Conservation (phyloP, 2,797 vertebrate species). For the Onychomys leucogaster region DNA sequence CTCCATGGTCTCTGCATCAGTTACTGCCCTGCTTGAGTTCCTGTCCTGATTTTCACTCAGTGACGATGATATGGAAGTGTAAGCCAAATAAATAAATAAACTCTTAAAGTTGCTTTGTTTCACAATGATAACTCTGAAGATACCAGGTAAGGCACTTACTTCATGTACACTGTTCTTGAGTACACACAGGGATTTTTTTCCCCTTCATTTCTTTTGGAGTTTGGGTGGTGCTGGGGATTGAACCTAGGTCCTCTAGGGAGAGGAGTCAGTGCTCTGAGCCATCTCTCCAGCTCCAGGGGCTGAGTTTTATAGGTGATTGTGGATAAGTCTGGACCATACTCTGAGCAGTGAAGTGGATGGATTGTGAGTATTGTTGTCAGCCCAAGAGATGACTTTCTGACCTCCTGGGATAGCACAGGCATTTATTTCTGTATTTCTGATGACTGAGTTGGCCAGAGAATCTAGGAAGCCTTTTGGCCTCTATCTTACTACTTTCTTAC, state of each 20-base stretch:
- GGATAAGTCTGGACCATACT: no score
- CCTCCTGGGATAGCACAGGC: background rate
- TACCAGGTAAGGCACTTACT: background rate
- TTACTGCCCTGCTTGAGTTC: background rate
- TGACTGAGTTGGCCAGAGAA: slow-evolving; percentile 20
- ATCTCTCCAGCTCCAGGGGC: no score
- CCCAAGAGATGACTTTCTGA: background rate
- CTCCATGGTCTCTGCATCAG: background rate
- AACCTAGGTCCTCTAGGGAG: no score
- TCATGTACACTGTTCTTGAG: background rate
- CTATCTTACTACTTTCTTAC: slow-evolving; percentile 5
- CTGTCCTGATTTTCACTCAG: background rate
- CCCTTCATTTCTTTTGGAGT: background rate
- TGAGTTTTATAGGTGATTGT: no score
- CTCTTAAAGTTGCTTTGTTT: background rate
- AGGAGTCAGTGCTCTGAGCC: no score
- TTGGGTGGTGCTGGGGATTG: no score
- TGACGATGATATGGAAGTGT: background rate
- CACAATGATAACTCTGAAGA: background rate
- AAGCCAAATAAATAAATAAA: background rate
- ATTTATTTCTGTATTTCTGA: background rate
- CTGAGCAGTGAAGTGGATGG: background rate
- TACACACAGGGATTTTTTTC: background rate
- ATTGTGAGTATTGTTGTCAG: background rate
- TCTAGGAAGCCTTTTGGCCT: background rate